Percentiles rank a stretch among this genome's conserved stretches.
phyloP scores from a whole-genome alignment of 1,140 invertebrate genomes.

The Drosophila dunni region DNA sequence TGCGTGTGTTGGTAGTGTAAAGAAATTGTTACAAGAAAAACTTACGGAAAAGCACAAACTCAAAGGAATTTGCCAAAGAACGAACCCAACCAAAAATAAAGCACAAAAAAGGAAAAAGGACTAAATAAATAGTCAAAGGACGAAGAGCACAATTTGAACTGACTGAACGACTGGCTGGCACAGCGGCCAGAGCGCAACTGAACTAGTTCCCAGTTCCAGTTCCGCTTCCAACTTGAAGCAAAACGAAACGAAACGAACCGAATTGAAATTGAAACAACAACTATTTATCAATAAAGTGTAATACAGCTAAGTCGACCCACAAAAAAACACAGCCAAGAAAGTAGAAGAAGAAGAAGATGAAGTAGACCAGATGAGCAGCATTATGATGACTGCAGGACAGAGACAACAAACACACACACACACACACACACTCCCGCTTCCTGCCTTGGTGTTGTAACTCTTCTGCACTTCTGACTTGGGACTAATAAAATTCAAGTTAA shows the following conservation, averaged over 20 bases:
- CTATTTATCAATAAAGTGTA: constrained; percentile 35
- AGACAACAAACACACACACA: constrained; percentile 21
- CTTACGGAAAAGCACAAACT: constrained; percentile 38
- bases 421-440: neutral
- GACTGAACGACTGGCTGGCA: constrained; percentile 7
- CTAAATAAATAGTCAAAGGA: neutral
- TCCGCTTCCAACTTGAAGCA: constrained; percentile 2
- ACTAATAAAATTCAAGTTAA: constrained; percentile 84
- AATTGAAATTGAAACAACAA: constrained; percentile 23
- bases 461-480: constrained; percentile 59
- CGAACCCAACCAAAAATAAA: constrained; percentile 8
- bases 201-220: constrained; percentile 35
- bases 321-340: constrained; percentile 5
- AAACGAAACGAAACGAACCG: constrained; percentile 8
- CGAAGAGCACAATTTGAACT: constrained; percentile 1
- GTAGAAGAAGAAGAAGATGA: constrained; percentile 23
- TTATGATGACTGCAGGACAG: constrained; percentile 59
- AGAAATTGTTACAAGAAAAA: constrained; percentile 16
- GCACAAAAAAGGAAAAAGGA: constrained; percentile 10
- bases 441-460: constrained; percentile 10
- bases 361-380: constrained; percentile 60
- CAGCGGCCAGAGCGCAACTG: constrained; percentile 8
- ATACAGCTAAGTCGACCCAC: constrained; percentile 25
- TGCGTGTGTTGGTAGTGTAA: neutral
- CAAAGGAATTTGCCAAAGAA: constrained; percentile 65